These are phyloP conservation scores for Epinotia ramella DNA, from an alignment of 2,888 invertebrate species.

Conservation along the genomic window DNA sequence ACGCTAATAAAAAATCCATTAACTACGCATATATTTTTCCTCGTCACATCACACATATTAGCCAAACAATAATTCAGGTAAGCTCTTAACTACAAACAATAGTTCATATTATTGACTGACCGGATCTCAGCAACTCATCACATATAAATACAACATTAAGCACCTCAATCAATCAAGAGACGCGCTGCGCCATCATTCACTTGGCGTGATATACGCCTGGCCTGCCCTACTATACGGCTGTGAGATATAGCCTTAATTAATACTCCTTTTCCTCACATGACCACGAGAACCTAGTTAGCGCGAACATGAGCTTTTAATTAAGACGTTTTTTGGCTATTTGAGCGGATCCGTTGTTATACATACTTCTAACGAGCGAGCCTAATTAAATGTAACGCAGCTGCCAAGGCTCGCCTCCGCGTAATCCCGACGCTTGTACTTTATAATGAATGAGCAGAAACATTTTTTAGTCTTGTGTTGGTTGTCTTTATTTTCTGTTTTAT, in stretches of 20 bases:
- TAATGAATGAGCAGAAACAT: constrained; percentile 24
- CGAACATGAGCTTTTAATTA: constrained; percentile 44
- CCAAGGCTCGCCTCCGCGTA: constrained; percentile 47
- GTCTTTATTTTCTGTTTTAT: not conserved
- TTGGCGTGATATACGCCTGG: constrained; percentile 40
- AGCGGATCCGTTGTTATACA: constrained; percentile 24
- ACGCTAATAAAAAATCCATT: no score
- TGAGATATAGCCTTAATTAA: constrained; percentile 67
- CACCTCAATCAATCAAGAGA: constrained; percentile 22
- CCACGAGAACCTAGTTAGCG: constrained; percentile 47
- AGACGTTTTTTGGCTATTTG: constrained; percentile 39
- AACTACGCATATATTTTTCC: no score
- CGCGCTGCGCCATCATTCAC: constrained; percentile 24
- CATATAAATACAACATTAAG: constrained; percentile 11
- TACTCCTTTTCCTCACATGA: constrained; percentile 56
- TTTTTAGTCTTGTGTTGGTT: not conserved
- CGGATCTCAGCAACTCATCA: constrained; percentile 15
- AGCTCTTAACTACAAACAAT: not conserved
- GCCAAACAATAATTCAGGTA: not conserved
- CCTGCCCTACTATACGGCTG: not conserved
- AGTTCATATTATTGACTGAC: constrained; percentile 28
- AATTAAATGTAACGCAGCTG: constrained; percentile 34
- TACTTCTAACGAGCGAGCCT: constrained; percentile 29
- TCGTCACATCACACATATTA: no score
- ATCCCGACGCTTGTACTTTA: constrained; percentile 36